phyloP scores from a whole-genome alignment of 2,113 vertebrate species.

The Xenotilapia flavipinnis region DNA sequence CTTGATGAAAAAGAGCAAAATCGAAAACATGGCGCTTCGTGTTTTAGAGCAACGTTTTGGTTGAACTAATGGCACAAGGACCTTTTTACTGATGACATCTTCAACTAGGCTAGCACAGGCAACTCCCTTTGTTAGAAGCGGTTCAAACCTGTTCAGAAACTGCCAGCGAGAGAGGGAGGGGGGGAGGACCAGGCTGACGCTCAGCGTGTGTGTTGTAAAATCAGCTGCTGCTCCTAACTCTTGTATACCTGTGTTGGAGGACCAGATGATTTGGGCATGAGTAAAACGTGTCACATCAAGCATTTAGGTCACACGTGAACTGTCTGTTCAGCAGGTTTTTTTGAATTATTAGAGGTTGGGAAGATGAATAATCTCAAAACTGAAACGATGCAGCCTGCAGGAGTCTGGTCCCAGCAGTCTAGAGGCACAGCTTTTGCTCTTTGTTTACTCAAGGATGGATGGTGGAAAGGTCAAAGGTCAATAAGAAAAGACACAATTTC shows the following conservation, averaged over 20 bases:
- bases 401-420: neutral
- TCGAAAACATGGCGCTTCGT: neutral
- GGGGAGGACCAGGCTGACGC: conserved; percentile 38
- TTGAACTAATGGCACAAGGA: neutral
- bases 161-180: conserved; percentile 67
- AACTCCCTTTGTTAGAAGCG: conserved; percentile 98
- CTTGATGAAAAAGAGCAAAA: neutral
- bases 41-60: neutral
- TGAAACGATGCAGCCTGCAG: neutral
- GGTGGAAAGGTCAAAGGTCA: neutral
- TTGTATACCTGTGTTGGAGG: neutral
- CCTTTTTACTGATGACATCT: conserved; percentile 6
- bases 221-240: neutral
- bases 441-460: neutral
- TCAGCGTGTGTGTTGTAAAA: neutral
- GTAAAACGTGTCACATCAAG: neutral
- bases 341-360: neutral
- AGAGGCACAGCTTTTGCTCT: neutral
- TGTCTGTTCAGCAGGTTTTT: neutral
- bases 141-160: conserved; percentile 98
- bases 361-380: neutral
- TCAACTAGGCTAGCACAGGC: conserved; percentile 77
- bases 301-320: neutral
- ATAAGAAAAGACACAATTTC: neutral
- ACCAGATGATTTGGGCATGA: neutral